phyloP scores from a whole-genome alignment of 1,140 invertebrate species.

The Physella acuta region DNA sequence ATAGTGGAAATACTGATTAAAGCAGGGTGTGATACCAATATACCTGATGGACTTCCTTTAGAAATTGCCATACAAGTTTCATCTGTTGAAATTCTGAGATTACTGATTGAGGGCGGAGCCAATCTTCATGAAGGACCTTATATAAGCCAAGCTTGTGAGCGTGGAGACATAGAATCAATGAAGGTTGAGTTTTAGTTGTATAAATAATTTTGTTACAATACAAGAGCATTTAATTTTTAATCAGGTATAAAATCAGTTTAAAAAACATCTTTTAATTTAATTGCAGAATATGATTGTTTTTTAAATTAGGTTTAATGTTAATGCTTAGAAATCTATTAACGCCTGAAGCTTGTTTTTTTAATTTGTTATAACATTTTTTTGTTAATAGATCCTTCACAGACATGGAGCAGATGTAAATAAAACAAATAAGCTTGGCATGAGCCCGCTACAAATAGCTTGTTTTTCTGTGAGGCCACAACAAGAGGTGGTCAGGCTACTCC shows the following conservation, averaged over 20 bases:
- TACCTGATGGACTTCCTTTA: conserved; percentile 22
- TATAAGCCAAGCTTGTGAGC: conserved; percentile 23
- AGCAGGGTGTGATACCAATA: conserved; percentile 25
- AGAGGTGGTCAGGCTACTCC: conserved; percentile 10
- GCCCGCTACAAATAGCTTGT: conserved; percentile 25
- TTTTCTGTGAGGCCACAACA: neutral
- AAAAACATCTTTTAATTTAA: too few relatives aligned
- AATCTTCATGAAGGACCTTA: conserved; percentile 12
- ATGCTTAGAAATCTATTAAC: too few relatives aligned
- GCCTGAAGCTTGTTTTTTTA: too few relatives aligned
- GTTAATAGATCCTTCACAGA: conserved; percentile 23
- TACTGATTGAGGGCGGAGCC: conserved; percentile 24
- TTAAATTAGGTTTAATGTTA: too few relatives aligned
- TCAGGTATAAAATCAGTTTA: too few relatives aligned
- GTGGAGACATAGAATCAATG: conserved; percentile 23
- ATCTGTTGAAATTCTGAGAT: conserved; percentile 18
- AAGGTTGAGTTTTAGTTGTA: conserved; percentile 16
- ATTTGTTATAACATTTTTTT: too few relatives aligned
- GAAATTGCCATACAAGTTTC: conserved; percentile 16
- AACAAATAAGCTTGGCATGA: conserved; percentile 14
- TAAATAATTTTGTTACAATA: too few relatives aligned
- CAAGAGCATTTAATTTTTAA: too few relatives aligned
- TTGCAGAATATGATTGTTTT: too few relatives aligned
- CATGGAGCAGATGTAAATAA: conserved; percentile 26
- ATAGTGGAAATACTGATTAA: conserved; percentile 28